A percentile compares a stretch with the other conserved stretches of the same genome.
phyloP scores from a whole-genome alignment of 2,797 vertebrate genomes.

The Pterois miles region DNA sequence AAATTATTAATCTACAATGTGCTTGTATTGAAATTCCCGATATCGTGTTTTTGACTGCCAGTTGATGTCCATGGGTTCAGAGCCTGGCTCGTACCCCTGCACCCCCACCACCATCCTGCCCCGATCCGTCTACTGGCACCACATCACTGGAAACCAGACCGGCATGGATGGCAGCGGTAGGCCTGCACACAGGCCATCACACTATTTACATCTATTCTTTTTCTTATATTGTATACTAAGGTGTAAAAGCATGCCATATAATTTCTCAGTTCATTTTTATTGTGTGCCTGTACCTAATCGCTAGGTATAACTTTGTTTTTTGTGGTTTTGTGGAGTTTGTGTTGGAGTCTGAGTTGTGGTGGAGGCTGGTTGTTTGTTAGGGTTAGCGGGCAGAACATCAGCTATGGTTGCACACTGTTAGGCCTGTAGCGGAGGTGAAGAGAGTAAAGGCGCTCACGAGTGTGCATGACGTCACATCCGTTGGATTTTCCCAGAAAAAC shows the following conservation, averaged over 20 bases:
- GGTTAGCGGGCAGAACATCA: too few relatives aligned
- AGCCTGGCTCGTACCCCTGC: conserved; percentile 90
- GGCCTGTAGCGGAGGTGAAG: too few relatives aligned
- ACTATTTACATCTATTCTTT: background rate
- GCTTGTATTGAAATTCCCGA: background rate
- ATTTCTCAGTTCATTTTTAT: background rate
- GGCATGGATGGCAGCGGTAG: conserved; percentile 85
- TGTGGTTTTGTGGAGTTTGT: too few relatives aligned
- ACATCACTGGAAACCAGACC: conserved; percentile 92
- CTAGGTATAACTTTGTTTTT: too few relatives aligned
- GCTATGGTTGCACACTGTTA: too few relatives aligned
- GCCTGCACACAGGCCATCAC: background rate
- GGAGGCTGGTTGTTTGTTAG: too few relatives aligned
- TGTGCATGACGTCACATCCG: too few relatives aligned
- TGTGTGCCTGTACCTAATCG: background rate
- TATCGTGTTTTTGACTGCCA: conserved; percentile 58
- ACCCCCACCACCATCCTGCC: conserved; percentile 94
- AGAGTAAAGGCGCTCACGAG: too few relatives aligned
- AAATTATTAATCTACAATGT: background rate
- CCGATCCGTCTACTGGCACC: conserved; percentile 97
- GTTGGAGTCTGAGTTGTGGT: too few relatives aligned
- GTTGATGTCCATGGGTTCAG: conserved; percentile 90
- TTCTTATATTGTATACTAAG: background rate
- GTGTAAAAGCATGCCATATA: background rate
- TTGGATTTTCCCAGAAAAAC: too few relatives aligned